Evolutionary conservation across 2,888 invertebrate genomes (phyloP).

Genomic region (Cylindroiulus punctatus): DNA sequence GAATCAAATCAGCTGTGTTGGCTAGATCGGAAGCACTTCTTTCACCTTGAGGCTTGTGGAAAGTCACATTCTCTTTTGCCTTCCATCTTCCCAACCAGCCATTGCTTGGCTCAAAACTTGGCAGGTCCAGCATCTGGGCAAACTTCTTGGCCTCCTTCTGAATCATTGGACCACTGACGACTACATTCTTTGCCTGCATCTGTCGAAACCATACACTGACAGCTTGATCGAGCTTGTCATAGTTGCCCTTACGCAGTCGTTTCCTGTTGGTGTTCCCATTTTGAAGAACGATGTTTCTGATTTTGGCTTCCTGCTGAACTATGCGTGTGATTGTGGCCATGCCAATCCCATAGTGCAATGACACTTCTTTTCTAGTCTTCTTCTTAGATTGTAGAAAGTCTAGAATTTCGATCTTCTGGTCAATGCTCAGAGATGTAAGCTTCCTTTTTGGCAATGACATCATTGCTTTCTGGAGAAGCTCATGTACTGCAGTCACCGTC

Average conservation of each 20-base stretch:
- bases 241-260: slow-evolving; percentile 21
- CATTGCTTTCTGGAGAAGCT: not conserved
- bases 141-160: slow-evolving; percentile 20
- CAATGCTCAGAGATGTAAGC: slow-evolving; percentile 25
- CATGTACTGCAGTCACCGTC: too few species aligned
- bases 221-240: not conserved
- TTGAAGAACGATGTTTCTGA: not conserved
- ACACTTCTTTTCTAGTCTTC: not conserved
- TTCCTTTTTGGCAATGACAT: not conserved
- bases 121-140: not conserved
- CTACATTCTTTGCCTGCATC: not conserved
- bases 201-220: not conserved
- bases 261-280: slow-evolving; percentile 27
- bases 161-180: slow-evolving; percentile 26
- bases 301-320: slow-evolving; percentile 39
- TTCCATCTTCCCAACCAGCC: slow-evolving; percentile 54
- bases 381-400: not conserved
- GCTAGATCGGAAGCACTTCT: slow-evolving; percentile 39
- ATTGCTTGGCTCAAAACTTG: slow-evolving; percentile 33
- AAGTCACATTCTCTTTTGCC: slow-evolving; percentile 6
- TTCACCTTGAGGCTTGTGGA: not conserved
- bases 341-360: not conserved
- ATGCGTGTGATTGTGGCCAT: slow-evolving; percentile 29
- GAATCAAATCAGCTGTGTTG: not conserved
- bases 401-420: not conserved